Conservation (phyloP, 64 coral and sea anemone species). For the Trachythela sp. region DNA sequence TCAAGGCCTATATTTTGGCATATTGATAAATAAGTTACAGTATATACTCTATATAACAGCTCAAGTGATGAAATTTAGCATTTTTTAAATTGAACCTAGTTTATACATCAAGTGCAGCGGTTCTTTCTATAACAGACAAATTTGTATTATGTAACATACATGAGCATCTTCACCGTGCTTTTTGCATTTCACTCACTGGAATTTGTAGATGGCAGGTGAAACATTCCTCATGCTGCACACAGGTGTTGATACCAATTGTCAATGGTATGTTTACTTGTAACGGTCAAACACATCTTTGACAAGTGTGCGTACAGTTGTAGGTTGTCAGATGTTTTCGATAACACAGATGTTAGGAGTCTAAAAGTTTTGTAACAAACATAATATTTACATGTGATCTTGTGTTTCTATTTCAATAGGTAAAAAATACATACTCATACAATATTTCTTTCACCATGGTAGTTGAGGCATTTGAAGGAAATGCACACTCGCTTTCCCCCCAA, state of each 20-base stretch:
- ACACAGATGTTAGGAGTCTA: not conserved
- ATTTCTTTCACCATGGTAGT: not conserved
- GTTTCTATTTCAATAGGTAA: not conserved
- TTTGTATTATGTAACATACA: not conserved
- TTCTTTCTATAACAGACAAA: not conserved
- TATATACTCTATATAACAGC: not conserved
- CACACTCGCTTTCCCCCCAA: not conserved
- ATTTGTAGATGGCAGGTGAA: not conserved
- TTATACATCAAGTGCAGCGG: too few species aligned
- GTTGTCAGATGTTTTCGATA: not conserved
- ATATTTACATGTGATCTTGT: not conserved
- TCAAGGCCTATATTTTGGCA: not conserved
- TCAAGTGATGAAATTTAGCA: too few species aligned
- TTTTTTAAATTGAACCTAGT: too few species aligned
- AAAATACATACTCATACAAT: not conserved
- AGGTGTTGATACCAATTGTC: not conserved
- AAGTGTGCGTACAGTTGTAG: constrained; percentile 30
- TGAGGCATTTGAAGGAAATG: not conserved
- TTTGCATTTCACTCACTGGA: not conserved
- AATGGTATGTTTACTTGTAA: constrained; percentile 40
- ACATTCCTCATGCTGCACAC: constrained; percentile 34
- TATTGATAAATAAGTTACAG: not conserved
- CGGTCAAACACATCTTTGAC: constrained; percentile 48
- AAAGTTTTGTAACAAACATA: not conserved
- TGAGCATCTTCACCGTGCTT: not conserved